Conservation (phyloP, 2,888 invertebrate species). For the Acanthococcus lagerstroemiae region DNA sequence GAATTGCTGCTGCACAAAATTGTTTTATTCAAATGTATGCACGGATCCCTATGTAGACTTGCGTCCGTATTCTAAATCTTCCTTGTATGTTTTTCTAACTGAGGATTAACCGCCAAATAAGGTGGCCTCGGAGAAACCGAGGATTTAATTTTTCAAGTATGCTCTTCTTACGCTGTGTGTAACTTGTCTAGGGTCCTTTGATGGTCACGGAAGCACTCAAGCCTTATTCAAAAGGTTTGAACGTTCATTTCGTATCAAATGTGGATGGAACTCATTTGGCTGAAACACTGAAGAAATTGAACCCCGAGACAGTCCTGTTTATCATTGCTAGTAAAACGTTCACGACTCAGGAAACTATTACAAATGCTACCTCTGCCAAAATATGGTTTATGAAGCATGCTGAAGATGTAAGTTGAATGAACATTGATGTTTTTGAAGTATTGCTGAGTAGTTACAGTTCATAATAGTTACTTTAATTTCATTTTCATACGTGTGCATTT, state of each 20-base stretch:
- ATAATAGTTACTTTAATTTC: slow-evolving; percentile 40
- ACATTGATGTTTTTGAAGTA: background rate
- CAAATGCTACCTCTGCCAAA: slow-evolving; percentile 97
- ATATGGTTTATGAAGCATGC: slow-evolving; percentile 80
- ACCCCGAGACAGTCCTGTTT: slow-evolving; percentile 90
- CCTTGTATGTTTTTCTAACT: no score
- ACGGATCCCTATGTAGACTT: no score
- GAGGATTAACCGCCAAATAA: no score
- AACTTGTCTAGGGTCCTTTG: slow-evolving; percentile 85
- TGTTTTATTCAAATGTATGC: no score
- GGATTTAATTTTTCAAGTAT: no score
- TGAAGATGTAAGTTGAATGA: slow-evolving; percentile 60
- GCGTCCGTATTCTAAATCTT: no score
- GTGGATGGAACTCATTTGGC: slow-evolving; percentile 98
- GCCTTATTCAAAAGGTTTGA: slow-evolving; percentile 75
- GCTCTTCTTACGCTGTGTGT: no score
- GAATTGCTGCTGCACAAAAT: no score
- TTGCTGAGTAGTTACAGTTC: background rate
- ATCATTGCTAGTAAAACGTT: slow-evolving; percentile 99
- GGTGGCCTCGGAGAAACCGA: no score
- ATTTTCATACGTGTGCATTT: slow-evolving; percentile 80
- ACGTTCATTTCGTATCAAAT: slow-evolving; percentile 93
- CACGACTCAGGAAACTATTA: slow-evolving; percentile 98
- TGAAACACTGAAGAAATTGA: slow-evolving; percentile 77
- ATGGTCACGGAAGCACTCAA: slow-evolving; percentile 99